Evolutionary conservation across 2,113 vertebrate genomes (phyloP), one percentile per base, ranked within the genome.

Genomic region (Podilymbus podiceps): DNA sequence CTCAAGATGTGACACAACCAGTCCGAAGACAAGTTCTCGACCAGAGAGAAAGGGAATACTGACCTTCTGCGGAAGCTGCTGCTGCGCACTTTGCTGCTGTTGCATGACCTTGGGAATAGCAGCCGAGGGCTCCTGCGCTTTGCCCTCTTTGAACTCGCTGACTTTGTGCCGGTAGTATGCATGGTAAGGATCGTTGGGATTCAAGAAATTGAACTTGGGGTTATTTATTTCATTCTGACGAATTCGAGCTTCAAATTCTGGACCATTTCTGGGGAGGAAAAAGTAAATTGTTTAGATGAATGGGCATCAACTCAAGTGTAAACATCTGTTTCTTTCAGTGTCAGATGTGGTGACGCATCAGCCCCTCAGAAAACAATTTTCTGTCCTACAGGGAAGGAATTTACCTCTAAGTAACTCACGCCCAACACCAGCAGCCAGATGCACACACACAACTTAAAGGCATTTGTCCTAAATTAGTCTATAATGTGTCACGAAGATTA

Each of bases 221-320:
- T 99, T 99, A 97, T 99, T 99, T 96, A 99, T 99, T 92, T 99
- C 99, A 81, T 99, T 99, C 96, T 99, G 99, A 89, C 99, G 98
- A 77, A 99, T 99, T 93, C 99, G 99, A 82, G 99, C 99, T 98
- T 99, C 99, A 97, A 99, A 99, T 96, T 99, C 99, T 6, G 99
- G 99, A 10, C 99, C 99, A 25, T 99, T 99, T 96, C 99, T 99
- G 86, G 23, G 33, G 6, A 95, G 15, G 68, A 76, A 38, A 15
- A 38, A 53, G 27, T 9, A 22, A 78, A 12, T 2, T 12, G 5
- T 33, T 76, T 2, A 85, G 59, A 10, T 6, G 5, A 71, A 30
- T 0, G 1, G 42, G 35, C 17, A 76, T 21, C 35, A 35, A 13
- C 19, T 60, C 23, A 28, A 35, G 35, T 3, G 33, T 3, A 30